Evolutionary conservation across 2,797 vertebrate species (phyloP).

Genomic region (Sebastes taczanowskii): DNA sequence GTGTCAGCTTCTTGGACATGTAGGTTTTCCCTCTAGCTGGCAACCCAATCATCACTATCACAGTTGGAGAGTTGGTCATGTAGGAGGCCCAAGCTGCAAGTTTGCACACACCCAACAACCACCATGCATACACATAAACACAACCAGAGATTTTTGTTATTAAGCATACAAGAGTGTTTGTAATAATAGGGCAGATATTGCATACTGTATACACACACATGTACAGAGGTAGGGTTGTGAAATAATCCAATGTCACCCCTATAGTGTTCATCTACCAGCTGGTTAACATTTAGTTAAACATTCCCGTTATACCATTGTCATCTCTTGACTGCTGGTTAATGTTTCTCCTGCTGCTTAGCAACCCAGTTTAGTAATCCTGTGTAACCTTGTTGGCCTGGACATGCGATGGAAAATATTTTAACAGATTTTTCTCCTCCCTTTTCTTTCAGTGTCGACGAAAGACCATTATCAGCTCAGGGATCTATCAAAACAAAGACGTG

Average conservation of each 20-base stretch:
- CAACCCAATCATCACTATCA: constrained; percentile 98
- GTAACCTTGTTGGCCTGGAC: background rate
- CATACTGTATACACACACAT: background rate
- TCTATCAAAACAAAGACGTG: background rate
- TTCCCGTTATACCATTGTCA: background rate
- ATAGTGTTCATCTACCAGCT: background rate
- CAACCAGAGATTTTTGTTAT: background rate
- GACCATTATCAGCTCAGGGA: background rate
- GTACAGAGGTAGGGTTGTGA: background rate
- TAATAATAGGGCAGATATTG: background rate
- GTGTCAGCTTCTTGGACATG: constrained; percentile 97
- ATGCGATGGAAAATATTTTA: constrained; percentile 28
- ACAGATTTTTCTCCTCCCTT: background rate
- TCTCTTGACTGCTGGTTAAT: constrained; percentile 31
- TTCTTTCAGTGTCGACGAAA: background rate
- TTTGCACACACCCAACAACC: background rate
- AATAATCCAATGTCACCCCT: constrained; percentile 32
- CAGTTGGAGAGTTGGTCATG: constrained; percentile 96
- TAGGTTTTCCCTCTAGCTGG: constrained; percentile 97
- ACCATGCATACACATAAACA: background rate
- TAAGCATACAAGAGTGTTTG: background rate
- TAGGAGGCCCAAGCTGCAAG: constrained; percentile 92
- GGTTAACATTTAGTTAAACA: constrained; percentile 22
- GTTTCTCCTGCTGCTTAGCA: constrained; percentile 38
- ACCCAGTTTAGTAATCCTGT: background rate